Evolutionary conservation across 2,888 invertebrate genomes (phyloP).

Genomic region (Ophonus ardosiacus): DNA sequence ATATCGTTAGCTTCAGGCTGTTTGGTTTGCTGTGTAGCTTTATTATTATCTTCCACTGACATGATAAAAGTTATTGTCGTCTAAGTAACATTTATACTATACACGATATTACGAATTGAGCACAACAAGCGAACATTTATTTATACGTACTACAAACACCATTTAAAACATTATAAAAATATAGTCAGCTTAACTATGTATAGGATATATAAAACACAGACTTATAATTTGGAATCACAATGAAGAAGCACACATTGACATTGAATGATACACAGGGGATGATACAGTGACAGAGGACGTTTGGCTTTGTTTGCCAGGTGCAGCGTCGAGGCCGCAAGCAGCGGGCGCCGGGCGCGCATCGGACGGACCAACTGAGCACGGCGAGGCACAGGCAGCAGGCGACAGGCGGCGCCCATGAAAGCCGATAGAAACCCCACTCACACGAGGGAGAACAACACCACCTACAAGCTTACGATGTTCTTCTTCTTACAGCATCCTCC

Average conservation of each 20-base stretch:
- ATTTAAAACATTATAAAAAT: slow-evolving; percentile 46
- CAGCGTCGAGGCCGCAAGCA: slow-evolving; percentile 27
- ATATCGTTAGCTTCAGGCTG: slow-evolving; percentile 57
- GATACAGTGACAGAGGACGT: neutral
- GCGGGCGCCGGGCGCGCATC: slow-evolving; percentile 41
- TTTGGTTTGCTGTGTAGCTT: slow-evolving; percentile 35
- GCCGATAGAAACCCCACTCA: slow-evolving; percentile 74
- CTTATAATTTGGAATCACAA: slow-evolving; percentile 51
- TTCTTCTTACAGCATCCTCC: neutral
- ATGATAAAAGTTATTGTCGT: slow-evolving; percentile 56
- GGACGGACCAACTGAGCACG: slow-evolving; percentile 44
- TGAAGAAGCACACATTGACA: slow-evolving; percentile 44
- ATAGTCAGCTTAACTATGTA: slow-evolving; percentile 33
- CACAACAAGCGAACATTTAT: slow-evolving; percentile 37
- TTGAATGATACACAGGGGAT: neutral
- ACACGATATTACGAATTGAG: slow-evolving; percentile 17
- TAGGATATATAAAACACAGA: slow-evolving; percentile 50
- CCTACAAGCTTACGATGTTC: neutral
- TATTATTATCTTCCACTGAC: slow-evolving; percentile 57
- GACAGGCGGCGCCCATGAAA: slow-evolving; percentile 67
- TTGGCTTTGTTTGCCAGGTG: slow-evolving; percentile 17
- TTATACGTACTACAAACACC: slow-evolving; percentile 10
- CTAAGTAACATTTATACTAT: slow-evolving; percentile 11
- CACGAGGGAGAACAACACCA: slow-evolving; percentile 65
- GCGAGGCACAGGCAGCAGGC: slow-evolving; percentile 52